Conservation (phyloP, 2,888 invertebrate genomes). For the Meta bourneti region DNA sequence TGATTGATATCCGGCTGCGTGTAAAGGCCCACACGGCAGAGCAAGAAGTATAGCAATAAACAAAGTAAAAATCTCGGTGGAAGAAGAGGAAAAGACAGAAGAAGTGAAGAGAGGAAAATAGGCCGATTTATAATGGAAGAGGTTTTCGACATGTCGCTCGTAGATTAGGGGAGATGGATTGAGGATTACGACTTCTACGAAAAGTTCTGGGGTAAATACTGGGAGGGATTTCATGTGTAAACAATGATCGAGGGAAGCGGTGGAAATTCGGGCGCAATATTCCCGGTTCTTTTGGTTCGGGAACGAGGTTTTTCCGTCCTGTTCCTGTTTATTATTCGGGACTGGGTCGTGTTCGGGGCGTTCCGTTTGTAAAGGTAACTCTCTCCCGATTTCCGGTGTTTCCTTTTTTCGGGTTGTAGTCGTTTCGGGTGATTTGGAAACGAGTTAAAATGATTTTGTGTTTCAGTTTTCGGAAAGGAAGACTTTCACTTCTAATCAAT, state of each 20-base stretch:
- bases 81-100: slow-evolving; percentile 27
- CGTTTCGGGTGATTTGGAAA: no score
- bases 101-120: neutral
- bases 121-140: slow-evolving; percentile 65
- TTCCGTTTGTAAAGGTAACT: neutral
- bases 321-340: slow-evolving; percentile 35
- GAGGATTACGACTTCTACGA: slow-evolving; percentile 58
- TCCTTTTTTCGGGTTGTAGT: neutral
- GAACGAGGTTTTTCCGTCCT: neutral
- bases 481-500: no score
- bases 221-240: slow-evolving; percentile 54
- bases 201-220: slow-evolving; percentile 59
- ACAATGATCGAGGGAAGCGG: slow-evolving; percentile 47
- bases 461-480: no score
- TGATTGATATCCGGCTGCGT: slow-evolving; percentile 48
- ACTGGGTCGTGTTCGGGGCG: slow-evolving; percentile 29
- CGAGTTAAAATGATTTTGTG: no score
- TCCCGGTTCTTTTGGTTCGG: neutral
- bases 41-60: slow-evolving; percentile 6
- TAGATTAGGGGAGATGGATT: slow-evolving; percentile 67
- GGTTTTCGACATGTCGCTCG: slow-evolving; percentile 59
- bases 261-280: slow-evolving; percentile 8
- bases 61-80: slow-evolving; percentile 50
- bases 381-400: no score
- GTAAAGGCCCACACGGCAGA: slow-evolving; percentile 26